A percentile compares a stretch with the other conserved stretches of the same genome.
phyloP scores from a whole-genome alignment of 2,888 invertebrate species.

The Parnassius apollo region DNA sequence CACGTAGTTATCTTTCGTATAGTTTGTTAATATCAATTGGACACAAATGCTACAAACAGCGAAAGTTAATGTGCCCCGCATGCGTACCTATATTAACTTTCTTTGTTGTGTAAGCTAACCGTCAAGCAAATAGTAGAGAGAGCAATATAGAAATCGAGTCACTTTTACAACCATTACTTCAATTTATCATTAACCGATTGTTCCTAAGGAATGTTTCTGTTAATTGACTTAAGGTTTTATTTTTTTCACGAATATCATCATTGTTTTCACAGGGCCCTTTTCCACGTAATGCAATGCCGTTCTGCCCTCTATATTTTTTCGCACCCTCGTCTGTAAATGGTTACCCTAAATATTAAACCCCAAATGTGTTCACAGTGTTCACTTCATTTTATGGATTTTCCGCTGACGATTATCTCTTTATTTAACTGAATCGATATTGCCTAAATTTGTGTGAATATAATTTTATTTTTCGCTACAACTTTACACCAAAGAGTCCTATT shows the following conservation, averaged over 20 bases:
- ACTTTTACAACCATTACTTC: conserved; percentile 62
- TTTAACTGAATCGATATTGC: no score
- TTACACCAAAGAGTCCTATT: no score
- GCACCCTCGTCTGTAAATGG: conserved; percentile 66
- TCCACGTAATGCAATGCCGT: conserved; percentile 59
- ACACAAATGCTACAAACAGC: conserved; percentile 59
- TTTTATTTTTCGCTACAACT: no score
- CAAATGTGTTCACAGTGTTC: conserved; percentile 25
- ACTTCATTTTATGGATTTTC: conserved; percentile 10
- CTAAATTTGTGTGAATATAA: no score
- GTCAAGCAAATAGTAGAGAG: conserved; percentile 70
- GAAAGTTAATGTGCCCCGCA: conserved; percentile 73
- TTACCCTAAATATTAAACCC: conserved; percentile 57
- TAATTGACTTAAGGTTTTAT: conserved; percentile 35
- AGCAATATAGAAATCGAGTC: conserved; percentile 73
- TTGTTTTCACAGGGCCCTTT: conserved; percentile 45
- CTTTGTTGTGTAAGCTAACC: conserved; percentile 79
- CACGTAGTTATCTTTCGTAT: conserved; percentile 8
- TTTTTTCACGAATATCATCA: conserved; percentile 31
- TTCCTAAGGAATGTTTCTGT: conserved; percentile 36
- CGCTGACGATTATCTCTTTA: conserved; percentile 3
- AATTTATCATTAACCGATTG: conserved; percentile 41
- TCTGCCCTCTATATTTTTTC: conserved; percentile 59
- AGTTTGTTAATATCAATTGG: conserved; percentile 28
- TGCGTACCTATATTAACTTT: conserved; percentile 67